Evolutionary conservation across 2,797 vertebrate genomes (phyloP).

Genomic region (Hipposideros larvatus): DNA sequence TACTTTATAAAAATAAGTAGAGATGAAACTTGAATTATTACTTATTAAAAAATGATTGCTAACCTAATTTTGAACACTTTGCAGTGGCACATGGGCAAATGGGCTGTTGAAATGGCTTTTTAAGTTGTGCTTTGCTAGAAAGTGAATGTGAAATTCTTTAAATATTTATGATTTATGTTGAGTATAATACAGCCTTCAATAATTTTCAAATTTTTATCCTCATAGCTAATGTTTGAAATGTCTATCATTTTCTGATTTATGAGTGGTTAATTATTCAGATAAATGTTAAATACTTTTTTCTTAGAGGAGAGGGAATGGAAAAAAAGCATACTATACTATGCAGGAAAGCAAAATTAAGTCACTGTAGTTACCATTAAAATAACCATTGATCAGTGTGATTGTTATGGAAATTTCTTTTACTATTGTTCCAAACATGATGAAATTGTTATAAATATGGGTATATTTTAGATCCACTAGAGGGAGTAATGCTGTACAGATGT

Average conservation of each 20-base stretch:
- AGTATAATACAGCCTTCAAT: conserved; percentile 32
- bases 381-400: not conserved
- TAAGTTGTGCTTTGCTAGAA: not conserved
- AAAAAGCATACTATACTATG: not conserved
- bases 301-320: not conserved
- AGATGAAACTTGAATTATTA: conserved; percentile 41
- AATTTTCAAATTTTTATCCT: conserved; percentile 57
- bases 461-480: conserved; percentile 82
- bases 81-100: conserved; percentile 10
- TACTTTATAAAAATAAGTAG: conserved; percentile 70
- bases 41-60: conserved; percentile 47
- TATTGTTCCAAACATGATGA: conserved; percentile 54
- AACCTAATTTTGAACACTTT: conserved; percentile 25
- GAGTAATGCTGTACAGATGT: conserved; percentile 68
- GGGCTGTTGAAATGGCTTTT: conserved; percentile 40
- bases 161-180: conserved; percentile 64
- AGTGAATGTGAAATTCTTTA: conserved; percentile 44
- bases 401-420: conserved; percentile 51
- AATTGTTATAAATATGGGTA: not conserved
- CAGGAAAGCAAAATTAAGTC: not conserved
- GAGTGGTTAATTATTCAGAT: conserved; percentile 38
- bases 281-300: conserved; percentile 55
- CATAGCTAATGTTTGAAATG: conserved; percentile 34
- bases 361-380: not conserved
- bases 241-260: conserved; percentile 54